These are phyloP conservation scores for Frankliniella intonsa DNA, from an alignment of 2,888 invertebrate genomes.

Conservation along the genomic window DNA sequence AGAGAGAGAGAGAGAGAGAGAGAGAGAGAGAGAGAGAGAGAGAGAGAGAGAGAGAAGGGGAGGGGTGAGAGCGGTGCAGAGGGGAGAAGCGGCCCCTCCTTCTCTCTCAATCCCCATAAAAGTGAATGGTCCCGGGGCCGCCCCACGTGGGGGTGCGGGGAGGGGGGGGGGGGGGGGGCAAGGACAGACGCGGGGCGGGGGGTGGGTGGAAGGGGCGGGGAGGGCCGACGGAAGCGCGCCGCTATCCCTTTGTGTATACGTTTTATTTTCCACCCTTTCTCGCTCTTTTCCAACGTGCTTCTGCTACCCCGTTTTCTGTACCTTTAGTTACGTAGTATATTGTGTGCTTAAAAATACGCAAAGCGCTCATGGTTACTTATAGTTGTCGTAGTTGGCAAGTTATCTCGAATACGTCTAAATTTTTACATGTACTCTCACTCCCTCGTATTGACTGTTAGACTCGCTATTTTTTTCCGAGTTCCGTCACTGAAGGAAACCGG, in stretches of 20 bases:
- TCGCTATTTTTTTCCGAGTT: neutral
- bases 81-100: neutral
- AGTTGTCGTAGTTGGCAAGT: no score
- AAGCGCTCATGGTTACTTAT: no score
- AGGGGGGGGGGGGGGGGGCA: neutral
- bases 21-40: no score
- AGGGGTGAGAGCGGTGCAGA: neutral
- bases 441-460: neutral
- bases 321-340: no score
- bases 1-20: no score
- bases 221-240: neutral
- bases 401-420: no score
- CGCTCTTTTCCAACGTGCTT: neutral
- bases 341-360: no score
- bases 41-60: neutral
- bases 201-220: neutral
- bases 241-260: slow-evolving; percentile 12
- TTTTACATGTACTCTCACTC: no score
- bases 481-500: neutral
- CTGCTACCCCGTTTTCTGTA: no score
- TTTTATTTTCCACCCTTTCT: slow-evolving; percentile 26
- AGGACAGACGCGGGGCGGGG: neutral
- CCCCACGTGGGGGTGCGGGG: neutral
- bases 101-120: slow-evolving; percentile 26
- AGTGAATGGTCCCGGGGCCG: slow-evolving; percentile 3